A percentile compares a stretch with the other conserved stretches of the same genome.
These are phyloP conservation scores for Nesidiocoris tenuis DNA, from an alignment of 2,888 invertebrate species.

Conservation along the genomic window DNA sequence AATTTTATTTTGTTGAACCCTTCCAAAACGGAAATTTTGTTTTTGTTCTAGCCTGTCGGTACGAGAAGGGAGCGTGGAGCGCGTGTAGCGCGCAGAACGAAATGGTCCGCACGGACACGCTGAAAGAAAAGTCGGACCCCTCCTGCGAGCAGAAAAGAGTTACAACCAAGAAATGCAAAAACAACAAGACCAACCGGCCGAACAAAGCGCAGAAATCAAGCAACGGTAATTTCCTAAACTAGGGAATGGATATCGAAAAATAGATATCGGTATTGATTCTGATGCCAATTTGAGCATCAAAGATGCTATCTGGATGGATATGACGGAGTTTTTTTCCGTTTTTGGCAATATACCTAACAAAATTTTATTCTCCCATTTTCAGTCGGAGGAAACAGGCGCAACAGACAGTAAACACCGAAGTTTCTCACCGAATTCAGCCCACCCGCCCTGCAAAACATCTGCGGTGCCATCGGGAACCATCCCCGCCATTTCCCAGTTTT, in stretches of 20 bases:
- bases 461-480: background rate
- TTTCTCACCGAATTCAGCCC: background rate
- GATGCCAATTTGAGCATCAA: too few relatives aligned
- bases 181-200: slow-evolving; percentile 65
- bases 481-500: background rate
- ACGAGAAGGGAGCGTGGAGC: slow-evolving; percentile 85
- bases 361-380: too few relatives aligned
- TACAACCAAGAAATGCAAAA: slow-evolving; percentile 84
- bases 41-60: slow-evolving; percentile 70
- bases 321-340: too few relatives aligned
- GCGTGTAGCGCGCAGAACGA: slow-evolving; percentile 76
- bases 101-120: slow-evolving; percentile 78
- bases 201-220: slow-evolving; percentile 57
- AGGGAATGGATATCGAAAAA: background rate
- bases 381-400: slow-evolving; percentile 30
- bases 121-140: slow-evolving; percentile 75
- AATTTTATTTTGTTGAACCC: too few relatives aligned
- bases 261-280: too few relatives aligned
- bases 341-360: background rate
- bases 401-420: slow-evolving; percentile 29
- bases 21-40: background rate
- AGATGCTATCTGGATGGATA: too few relatives aligned
- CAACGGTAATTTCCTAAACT: slow-evolving; percentile 32
- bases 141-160: slow-evolving; percentile 79
- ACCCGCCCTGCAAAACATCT: background rate